Evolutionary conservation across 2,888 invertebrate species (phyloP).

Genomic region (Gonocerus acuteangulatus): DNA sequence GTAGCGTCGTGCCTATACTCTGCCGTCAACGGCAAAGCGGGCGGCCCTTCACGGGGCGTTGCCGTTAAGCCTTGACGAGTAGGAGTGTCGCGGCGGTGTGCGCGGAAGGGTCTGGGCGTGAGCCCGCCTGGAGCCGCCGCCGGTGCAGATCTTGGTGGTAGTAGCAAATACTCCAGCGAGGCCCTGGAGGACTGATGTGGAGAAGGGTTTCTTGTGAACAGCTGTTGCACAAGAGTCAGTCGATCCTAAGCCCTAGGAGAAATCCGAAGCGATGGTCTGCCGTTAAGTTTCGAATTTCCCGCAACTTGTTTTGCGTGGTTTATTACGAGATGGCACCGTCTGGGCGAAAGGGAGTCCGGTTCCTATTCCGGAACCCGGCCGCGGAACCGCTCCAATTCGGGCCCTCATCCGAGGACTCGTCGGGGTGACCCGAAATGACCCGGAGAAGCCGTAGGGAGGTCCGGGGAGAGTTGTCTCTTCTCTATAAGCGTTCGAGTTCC

Average conservation of each 20-base stretch:
- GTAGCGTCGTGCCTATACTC: slow-evolving; percentile 51
- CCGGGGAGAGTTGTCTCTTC: slow-evolving; percentile 39
- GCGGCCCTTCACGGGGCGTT: slow-evolving; percentile 40
- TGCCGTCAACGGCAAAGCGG: slow-evolving; percentile 39
- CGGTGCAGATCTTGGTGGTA: slow-evolving; percentile 56
- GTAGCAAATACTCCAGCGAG: slow-evolving; percentile 52
- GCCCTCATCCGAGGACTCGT: slow-evolving; percentile 47
- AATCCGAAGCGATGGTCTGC: slow-evolving; percentile 32
- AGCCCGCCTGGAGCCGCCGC: slow-evolving; percentile 50
- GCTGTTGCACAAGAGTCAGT: slow-evolving; percentile 53
- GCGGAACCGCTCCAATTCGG: slow-evolving; percentile 43
- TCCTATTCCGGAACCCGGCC: slow-evolving; percentile 53
- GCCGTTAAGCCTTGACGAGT: slow-evolving; percentile 50
- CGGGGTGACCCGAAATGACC: slow-evolving; percentile 49
- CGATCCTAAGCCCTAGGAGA: slow-evolving; percentile 49
- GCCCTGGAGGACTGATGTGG: slow-evolving; percentile 54
- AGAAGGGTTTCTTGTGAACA: slow-evolving; percentile 58
- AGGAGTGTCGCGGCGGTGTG: slow-evolving; percentile 47
- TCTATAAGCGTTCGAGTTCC: slow-evolving; percentile 39
- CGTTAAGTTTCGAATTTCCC: slow-evolving; percentile 42
- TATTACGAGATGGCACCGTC: slow-evolving; percentile 31
- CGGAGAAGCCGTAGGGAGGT: slow-evolving; percentile 50
- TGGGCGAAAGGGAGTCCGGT: slow-evolving; percentile 53
- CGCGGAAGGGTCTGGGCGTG: slow-evolving; percentile 53
- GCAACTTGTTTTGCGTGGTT: slow-evolving; percentile 48